phyloP scores from a whole-genome alignment of 2,797 vertebrate genomes.

The Chloroceryle amazona region DNA sequence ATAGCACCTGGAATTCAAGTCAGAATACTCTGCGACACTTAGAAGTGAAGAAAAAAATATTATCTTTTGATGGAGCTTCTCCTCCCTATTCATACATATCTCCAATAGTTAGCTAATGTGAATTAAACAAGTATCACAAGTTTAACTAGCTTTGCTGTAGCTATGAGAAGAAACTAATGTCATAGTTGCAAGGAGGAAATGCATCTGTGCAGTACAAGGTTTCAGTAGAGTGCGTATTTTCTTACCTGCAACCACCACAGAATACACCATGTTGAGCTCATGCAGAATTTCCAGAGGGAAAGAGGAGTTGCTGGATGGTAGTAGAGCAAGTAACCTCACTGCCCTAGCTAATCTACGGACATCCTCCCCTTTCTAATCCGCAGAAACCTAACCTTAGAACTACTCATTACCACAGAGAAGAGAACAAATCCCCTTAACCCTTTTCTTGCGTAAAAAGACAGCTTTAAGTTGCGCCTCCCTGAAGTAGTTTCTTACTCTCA shows the following conservation, averaged over 20 bases:
- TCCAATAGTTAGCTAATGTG: neutral
- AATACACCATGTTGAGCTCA: neutral
- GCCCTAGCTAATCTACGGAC: conserved; percentile 75
- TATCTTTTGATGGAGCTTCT: neutral
- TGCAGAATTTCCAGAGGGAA: conserved; percentile 17
- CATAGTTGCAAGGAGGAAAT: neutral
- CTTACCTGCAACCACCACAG: conserved; percentile 72
- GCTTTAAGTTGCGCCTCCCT: neutral
- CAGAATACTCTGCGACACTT: neutral
- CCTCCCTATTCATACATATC: neutral
- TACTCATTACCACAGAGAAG: conserved; percentile 53
- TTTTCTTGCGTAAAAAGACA: conserved; percentile 33
- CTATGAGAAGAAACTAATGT: neutral
- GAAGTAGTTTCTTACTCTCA: neutral
- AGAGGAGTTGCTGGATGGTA: neutral
- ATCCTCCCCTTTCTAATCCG: conserved; percentile 82
- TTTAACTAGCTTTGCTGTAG: neutral
- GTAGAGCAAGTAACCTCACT: conserved; percentile 70
- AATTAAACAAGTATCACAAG: neutral
- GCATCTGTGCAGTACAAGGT: neutral
- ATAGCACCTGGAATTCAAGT: neutral
- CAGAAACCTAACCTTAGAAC: conserved; percentile 66
- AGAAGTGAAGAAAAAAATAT: neutral
- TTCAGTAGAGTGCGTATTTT: neutral
- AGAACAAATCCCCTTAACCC: conserved; percentile 74